Base-by-base conservation (phyloP, 2,113 vertebrate genomes). In the Sylvietta virens region DNA sequence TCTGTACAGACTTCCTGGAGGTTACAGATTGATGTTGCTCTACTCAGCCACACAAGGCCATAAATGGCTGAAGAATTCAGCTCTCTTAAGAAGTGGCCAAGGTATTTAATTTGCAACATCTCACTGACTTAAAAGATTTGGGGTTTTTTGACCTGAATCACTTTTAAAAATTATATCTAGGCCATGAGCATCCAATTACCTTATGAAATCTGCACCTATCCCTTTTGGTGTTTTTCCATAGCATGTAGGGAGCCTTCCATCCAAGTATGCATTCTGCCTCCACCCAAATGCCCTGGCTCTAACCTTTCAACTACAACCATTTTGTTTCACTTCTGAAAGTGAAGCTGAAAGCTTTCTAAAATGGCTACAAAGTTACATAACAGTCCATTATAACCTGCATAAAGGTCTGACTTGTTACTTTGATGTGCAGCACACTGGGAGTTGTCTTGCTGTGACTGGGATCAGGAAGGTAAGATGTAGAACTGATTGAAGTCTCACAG, bases 31-130 rank as follows among this genome's bases (percentile, higher is more conserved):
- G 45, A 71, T n/a, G 11, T 5, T 71, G 77, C 14, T 64, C 69
- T 47, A 15, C 61, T 58, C 35, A 70, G 42, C 16, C 70, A 84
- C 30, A 81, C 35, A 31, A 77, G 28, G 50, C 71, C 58, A 61
- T 94, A 93, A 79, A 81, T 27, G 70, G 79, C 31, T 79, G 61
- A 94, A 87, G 78, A 93, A 91, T 85, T 85, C 71, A 76, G 39
- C 44, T 72, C 7, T 54, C 42, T 84, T 50, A 30, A 88, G 31
- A 80, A 71, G 10, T 9, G 13, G 24, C 33, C 26, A 33, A 84
- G 15, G 33, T 35, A 78, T 67, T 82, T 62, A 23, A 78, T 62
- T 86, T 81, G 51, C 78, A 94, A 40, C 47, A 60, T 67, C 44
- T 60, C 56, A 47, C 23, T 40, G 40, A 60, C 48, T 85, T 66